These are phyloP conservation scores for Drosophila sturtevanti DNA, from an alignment of 1,140 invertebrate genomes.

Conservation along the genomic window DNA sequence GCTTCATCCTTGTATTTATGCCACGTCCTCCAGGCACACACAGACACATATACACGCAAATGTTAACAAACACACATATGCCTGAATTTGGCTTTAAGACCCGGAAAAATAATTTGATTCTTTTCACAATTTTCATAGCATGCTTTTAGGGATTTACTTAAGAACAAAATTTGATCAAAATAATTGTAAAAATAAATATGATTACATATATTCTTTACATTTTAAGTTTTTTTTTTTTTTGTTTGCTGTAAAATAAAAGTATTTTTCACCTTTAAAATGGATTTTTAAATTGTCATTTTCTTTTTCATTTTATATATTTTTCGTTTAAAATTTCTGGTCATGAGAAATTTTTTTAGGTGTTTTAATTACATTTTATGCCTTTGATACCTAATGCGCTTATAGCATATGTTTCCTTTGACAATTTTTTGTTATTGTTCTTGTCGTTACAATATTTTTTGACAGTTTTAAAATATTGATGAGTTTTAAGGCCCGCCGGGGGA, in stretches of 20 bases:
- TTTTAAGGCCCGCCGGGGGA: too few relatives aligned
- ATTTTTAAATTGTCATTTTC: too few relatives aligned
- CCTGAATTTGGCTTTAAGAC: conserved; percentile 6
- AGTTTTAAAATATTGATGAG: background rate
- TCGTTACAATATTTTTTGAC: background rate
- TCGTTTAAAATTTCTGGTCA: background rate
- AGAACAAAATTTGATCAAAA: conserved; percentile 10
- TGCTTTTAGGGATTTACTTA: conserved; percentile 5
- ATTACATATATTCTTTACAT: background rate
- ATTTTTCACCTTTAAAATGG: background rate
- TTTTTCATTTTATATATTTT: background rate
- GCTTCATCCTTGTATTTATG: conserved; percentile 6
- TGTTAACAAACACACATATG: background rate
- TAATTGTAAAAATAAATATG: background rate
- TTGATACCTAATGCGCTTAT: background rate
- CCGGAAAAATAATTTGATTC: background rate
- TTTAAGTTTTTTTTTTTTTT: background rate
- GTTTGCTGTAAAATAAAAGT: too few relatives aligned
- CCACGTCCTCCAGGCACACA: conserved; percentile 8
- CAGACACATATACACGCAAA: background rate
- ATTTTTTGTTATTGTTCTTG: background rate
- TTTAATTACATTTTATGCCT: background rate
- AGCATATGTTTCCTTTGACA: background rate
- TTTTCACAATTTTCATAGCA: background rate
- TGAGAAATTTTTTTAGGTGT: background rate